Base-by-base conservation (phyloP, 2,113 vertebrate genomes). In the Sander lucioperca region DNA sequence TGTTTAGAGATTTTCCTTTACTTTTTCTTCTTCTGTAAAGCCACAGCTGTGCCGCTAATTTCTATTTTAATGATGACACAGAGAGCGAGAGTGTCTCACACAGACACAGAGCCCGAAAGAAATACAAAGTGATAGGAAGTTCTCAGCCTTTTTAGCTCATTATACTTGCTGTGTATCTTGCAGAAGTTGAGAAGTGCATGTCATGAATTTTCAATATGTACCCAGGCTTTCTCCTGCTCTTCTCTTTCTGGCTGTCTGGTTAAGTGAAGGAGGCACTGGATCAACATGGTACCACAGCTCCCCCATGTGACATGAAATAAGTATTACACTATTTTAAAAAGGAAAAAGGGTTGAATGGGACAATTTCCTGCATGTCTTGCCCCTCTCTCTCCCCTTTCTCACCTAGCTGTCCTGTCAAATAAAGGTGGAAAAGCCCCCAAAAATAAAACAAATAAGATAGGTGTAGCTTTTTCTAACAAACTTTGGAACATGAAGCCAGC, bases 151-250 rank as follows among this genome's bases (percentile, higher is more conserved):
- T 93, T 85, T 57, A 68, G 73, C 88, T 91, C 85, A 84, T 88
- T 84, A 89, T 83, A 88, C 89, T 91, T 58, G 78, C 85, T 84
- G 83, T 90, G 82, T 77, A 79, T 92, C 88, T 86, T 88, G 85
- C 84, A 85, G 63, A 89, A 91, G 83, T 82, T 87, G 79, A 82
- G 79, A 78, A 80, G 88, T 88, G 86, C 88, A 81, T 89, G 88
- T 92, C 91, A 89, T 85, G 79, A 90, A 91, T 90, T 87, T 89
- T 88, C 84, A 90, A 84, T 85, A 54, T 61, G 74, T 23, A 58
- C 50, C 50, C 58, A 59, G 76, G 39, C 58, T 54, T 54, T 61
- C 39, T 54, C n/a, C 18, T 1, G 1, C 61, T 33, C 23, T 33
- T 33, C 21, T n/a, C 64, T 33, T 45, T 63, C 21, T 25, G 21